A percentile compares a stretch with the other conserved stretches of the same genome.
phyloP scores from a whole-genome alignment of 2,888 invertebrate species.

The Himalopsyche kuldschensis region DNA sequence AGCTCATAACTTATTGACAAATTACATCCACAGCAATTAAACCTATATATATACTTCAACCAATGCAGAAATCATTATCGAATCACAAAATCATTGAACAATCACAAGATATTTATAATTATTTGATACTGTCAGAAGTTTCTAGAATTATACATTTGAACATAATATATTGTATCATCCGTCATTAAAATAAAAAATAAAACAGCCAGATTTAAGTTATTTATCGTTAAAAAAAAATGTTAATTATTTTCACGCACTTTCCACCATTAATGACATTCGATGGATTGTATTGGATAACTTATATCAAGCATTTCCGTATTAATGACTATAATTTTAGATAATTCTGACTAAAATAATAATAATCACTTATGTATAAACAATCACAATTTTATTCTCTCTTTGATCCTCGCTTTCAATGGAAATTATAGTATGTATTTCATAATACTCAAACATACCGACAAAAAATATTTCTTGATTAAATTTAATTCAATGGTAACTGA shows the following conservation, averaged over 20 bases:
- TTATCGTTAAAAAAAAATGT: too few species aligned
- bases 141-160: not conserved
- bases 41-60: not conserved
- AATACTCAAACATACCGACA: not conserved
- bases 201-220: too few species aligned
- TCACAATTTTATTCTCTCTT: not conserved
- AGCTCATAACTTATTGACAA: not conserved
- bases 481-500: not conserved
- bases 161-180: too few species aligned
- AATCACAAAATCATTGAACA: not conserved
- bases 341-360: not conserved
- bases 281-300: not conserved
- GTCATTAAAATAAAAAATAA: too few species aligned
- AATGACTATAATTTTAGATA: not conserved
- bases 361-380: not conserved
- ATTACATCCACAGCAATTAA: not conserved
- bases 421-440: not conserved
- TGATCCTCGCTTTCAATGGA: not conserved
- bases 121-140: not conserved
- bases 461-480: not conserved
- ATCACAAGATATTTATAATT: not conserved
- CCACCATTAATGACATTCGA: too few species aligned
- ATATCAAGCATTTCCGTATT: not conserved
- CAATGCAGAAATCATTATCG: not conserved
- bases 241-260: too few species aligned